Conservation (phyloP, 1,140 invertebrate genomes). For the Brachionus rotundiformis region DNA sequence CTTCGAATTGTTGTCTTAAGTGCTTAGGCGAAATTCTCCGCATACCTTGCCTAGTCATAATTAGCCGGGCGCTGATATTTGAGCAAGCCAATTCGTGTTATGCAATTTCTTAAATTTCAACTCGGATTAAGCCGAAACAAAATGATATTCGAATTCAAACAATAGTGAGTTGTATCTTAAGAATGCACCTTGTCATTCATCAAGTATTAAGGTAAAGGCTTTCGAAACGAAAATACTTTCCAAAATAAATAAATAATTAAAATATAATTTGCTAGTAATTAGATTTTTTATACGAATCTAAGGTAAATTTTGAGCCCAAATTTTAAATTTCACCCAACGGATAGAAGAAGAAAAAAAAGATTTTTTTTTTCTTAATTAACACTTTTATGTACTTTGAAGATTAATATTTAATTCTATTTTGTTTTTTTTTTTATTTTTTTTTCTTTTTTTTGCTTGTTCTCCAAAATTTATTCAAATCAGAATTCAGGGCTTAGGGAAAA, state of each 20-base stretch:
- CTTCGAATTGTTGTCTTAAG: slow-evolving; percentile 5
- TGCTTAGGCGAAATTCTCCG: background rate
- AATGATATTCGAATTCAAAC: slow-evolving; percentile 34
- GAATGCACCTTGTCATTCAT: slow-evolving; percentile 48
- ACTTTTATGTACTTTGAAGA: slow-evolving; percentile 48
- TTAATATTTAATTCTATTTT: slow-evolving; percentile 38
- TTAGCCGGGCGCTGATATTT: slow-evolving; percentile 20
- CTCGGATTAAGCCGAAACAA: slow-evolving; percentile 33
- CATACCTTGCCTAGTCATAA: background rate
- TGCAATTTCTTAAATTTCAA: slow-evolving; percentile 49
- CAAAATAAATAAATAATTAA: slow-evolving; percentile 48
- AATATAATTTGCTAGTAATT: slow-evolving; percentile 50
- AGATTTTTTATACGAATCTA: slow-evolving; percentile 41
- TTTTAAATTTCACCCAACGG: background rate
- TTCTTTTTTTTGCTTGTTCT: slow-evolving; percentile 3
- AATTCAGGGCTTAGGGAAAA: slow-evolving; percentile 19
- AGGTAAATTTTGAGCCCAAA: background rate
- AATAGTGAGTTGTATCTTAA: background rate
- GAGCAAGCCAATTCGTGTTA: slow-evolving; percentile 34
- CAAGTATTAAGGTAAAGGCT: slow-evolving; percentile 28
- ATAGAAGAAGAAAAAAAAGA: background rate
- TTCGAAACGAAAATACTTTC: background rate
- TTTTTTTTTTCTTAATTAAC: slow-evolving; percentile 42
- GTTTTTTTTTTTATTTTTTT: background rate
- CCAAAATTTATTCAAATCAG: slow-evolving; percentile 2